These are phyloP conservation scores for Drosophila ustulata DNA, from an alignment of 2,888 invertebrate species.

Conservation along the genomic window DNA sequence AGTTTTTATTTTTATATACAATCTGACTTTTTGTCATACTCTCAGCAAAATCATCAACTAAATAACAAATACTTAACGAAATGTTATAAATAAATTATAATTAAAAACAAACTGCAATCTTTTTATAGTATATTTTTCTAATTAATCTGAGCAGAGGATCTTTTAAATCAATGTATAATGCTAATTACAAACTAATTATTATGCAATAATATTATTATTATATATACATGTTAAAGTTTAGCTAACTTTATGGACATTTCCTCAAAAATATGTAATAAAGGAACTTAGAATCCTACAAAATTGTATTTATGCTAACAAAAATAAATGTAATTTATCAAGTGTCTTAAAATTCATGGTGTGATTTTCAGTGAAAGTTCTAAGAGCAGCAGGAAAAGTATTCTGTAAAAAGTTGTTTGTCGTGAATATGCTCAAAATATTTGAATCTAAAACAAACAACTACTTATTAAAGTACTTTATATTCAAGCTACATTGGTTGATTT, in stretches of 20 bases:
- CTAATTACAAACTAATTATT: constrained; percentile 26
- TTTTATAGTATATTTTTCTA: constrained; percentile 58
- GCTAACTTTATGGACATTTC: constrained; percentile 18
- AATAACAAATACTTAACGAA: constrained; percentile 13
- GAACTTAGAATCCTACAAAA: constrained; percentile 12
- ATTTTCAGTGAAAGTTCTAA: not conserved
- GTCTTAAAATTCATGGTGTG: constrained; percentile 42
- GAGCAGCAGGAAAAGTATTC: too few species aligned
- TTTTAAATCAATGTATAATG: constrained; percentile 29
- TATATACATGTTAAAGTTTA: constrained; percentile 6
- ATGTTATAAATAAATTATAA: constrained; percentile 9
- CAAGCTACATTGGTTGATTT: too few species aligned
- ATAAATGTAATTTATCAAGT: constrained; percentile 57
- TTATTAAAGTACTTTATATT: too few species aligned
- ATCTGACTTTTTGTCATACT: constrained; percentile 56
- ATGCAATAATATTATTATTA: constrained; percentile 19
- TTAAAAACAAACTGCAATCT: constrained; percentile 2
- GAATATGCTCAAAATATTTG: too few species aligned
- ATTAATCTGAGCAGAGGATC: constrained; percentile 25
- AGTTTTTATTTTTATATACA: constrained; percentile 64
- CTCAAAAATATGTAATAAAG: constrained; percentile 23
- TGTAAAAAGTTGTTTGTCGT: too few species aligned
- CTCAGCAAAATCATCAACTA: constrained; percentile 10
- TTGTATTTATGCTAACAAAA: constrained; percentile 48
- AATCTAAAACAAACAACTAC: too few species aligned